Conservation (phyloP, 2,797 vertebrate genomes). For the Centropyge bicolor region DNA sequence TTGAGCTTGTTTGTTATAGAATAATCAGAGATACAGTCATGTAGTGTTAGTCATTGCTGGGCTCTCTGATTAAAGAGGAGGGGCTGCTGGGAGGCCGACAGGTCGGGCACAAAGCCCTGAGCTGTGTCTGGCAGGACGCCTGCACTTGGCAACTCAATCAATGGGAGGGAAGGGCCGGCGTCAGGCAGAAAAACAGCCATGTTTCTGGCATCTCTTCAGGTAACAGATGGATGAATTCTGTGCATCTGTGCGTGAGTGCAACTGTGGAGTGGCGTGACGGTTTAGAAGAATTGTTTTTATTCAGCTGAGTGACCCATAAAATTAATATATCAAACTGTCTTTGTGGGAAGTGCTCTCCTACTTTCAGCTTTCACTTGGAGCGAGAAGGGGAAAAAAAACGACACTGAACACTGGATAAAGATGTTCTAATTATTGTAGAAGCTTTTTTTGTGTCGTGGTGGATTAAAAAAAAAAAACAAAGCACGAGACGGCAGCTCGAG, state of each 20-base stretch:
- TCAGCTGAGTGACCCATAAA: constrained; percentile 2
- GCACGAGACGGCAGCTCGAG: not conserved
- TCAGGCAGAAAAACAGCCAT: constrained; percentile 41
- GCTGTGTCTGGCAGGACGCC: constrained; percentile 38
- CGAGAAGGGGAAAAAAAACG: not conserved
- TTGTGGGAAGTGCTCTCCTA: not conserved
- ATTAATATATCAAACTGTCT: constrained; percentile 20
- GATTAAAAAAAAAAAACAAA: constrained; percentile 6
- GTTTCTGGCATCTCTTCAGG: constrained; percentile 65
- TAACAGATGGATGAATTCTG: constrained; percentile 77
- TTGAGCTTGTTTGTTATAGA: constrained; percentile 4
- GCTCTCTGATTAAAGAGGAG: constrained; percentile 7
- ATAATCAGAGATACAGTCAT: not conserved
- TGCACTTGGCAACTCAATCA: constrained; percentile 26
- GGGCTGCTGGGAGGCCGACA: constrained; percentile 23
- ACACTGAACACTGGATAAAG: not conserved
- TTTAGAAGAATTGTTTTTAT: constrained; percentile 21
- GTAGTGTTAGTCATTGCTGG: not conserved
- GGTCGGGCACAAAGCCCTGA: constrained; percentile 6
- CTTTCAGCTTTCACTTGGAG: constrained; percentile 10
- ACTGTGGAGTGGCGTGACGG: not conserved
- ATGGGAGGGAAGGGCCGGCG: constrained; percentile 10
- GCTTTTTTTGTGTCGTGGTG: not conserved
- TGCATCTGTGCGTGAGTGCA: constrained; percentile 55
- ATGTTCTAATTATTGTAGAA: constrained; percentile 2